These are phyloP conservation scores for Herpailurus yagouaroundi DNA, from an alignment of 2,113 vertebrate genomes.

Conservation along the genomic window DNA sequence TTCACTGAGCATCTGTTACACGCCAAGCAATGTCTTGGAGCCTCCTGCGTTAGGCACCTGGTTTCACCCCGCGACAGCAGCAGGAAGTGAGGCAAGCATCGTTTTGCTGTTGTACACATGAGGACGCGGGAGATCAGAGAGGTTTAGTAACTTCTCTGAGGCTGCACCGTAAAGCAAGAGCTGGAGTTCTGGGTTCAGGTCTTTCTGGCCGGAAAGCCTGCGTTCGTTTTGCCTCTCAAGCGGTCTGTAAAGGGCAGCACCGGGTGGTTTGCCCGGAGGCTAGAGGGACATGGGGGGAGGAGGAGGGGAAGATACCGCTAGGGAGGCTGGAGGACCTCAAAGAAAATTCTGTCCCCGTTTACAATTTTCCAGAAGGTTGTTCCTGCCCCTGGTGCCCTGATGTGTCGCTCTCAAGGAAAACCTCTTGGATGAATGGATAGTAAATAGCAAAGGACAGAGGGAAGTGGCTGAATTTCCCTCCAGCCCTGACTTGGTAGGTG, in stretches of 20 bases:
- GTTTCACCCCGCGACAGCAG: neutral
- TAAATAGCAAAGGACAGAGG: neutral
- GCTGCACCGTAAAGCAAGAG: neutral
- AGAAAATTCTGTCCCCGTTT: neutral
- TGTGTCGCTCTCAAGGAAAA: neutral
- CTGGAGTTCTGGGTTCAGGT: neutral
- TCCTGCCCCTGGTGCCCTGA: neutral
- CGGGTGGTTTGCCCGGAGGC: neutral
- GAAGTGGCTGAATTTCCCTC: no score
- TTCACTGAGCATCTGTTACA: rapidly evolving
- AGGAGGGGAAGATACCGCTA: neutral
- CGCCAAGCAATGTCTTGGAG: neutral
- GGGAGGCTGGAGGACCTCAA: neutral
- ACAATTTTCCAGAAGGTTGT: neutral
- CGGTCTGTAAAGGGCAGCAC: no score
- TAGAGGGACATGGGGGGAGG: no score
- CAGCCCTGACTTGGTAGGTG: neutral
- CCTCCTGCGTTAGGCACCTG: neutral
- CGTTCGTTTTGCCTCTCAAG: neutral
- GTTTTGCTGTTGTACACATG: no score
- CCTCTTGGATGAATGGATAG: neutral
- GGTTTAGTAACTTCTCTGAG: neutral
- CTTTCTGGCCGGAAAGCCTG: no score
- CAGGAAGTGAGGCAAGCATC: neutral
- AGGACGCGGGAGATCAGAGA: neutral